phyloP scores from a whole-genome alignment of 1,140 invertebrate genomes.

The Heliconius melpomene region DNA sequence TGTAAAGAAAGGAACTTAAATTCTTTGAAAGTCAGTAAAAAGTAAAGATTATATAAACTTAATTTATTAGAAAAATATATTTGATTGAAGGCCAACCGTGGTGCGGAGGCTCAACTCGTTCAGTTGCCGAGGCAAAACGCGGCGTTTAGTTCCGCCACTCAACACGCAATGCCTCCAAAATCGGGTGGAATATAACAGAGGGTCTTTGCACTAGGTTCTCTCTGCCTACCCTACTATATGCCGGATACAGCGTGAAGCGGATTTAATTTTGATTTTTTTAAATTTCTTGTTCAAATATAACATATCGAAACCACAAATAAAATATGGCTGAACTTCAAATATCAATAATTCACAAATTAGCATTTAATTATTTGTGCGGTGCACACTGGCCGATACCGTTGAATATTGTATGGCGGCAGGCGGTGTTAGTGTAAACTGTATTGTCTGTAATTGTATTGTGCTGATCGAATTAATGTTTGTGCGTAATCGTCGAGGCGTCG shows the following conservation, averaged over 20 bases:
- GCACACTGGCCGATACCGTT: constrained; percentile 46
- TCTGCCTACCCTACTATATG: no score
- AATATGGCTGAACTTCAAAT: constrained; percentile 17
- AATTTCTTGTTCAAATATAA: not conserved
- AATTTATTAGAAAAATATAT: no score
- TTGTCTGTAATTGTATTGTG: constrained; percentile 63
- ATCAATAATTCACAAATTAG: constrained; percentile 38
- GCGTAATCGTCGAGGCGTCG: constrained; percentile 43
- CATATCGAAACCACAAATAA: not conserved
- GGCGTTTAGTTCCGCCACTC: no score
- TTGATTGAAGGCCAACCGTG: no score
- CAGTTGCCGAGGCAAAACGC: no score
- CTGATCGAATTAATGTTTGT: constrained; percentile 60
- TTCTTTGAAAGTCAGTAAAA: not conserved
- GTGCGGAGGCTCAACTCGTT: no score
- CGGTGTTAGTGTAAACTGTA: constrained; percentile 44
- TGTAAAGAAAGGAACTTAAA: not conserved
- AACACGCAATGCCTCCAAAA: no score
- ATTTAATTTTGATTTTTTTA: not conserved
- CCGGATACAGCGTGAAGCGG: no score
- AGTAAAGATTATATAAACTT: no score
- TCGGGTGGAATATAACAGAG: no score
- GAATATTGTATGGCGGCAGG: constrained; percentile 44
- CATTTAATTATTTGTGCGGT: constrained; percentile 45
- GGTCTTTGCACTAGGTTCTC: no score